A percentile compares a stretch with the other conserved stretches of the same genome.
These are phyloP conservation scores for Steinernema scapterisci DNA, from an alignment of 2,888 invertebrate genomes.

Conservation along the genomic window DNA sequence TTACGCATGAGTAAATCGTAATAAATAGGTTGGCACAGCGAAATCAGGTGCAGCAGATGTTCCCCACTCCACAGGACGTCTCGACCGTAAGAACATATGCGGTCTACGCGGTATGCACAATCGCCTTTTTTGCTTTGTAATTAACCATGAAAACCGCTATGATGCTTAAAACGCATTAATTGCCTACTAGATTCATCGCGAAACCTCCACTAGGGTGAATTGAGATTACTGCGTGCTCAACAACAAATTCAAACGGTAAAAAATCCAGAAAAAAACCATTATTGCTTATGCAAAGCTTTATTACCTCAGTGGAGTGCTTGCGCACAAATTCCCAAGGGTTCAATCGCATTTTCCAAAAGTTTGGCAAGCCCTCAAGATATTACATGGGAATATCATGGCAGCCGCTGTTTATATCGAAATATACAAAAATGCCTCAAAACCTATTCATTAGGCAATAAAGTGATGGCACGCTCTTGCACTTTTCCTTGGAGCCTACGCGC, in stretches of 20 bases:
- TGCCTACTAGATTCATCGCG: not conserved
- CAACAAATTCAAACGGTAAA: not conserved
- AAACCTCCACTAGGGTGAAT: not conserved
- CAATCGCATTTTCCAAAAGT: conserved; percentile 6
- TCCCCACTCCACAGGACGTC: not conserved
- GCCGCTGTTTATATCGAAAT: no score
- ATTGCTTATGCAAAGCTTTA: not conserved
- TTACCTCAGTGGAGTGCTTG: not conserved
- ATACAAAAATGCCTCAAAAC: no score
- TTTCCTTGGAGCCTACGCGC: no score
- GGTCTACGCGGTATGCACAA: no score
- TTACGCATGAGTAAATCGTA: conserved; percentile 18
- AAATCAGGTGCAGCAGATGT: conserved; percentile 32
- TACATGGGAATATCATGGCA: no score
- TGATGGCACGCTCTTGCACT: no score
- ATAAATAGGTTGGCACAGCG: conserved; percentile 7
- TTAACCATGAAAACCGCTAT: not conserved
- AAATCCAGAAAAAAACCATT: not conserved
- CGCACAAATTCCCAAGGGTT: conserved; percentile 6
- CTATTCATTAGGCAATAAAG: no score
- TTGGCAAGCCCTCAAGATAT: conserved; percentile 2
- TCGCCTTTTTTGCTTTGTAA: conserved; percentile 3
- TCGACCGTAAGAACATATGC: not conserved
- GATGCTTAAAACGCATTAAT: no score
- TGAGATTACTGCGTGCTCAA: not conserved